These are phyloP conservation scores for Pasiphila rectangulata DNA, from an alignment of 2,888 invertebrate genomes.

Conservation along the genomic window DNA sequence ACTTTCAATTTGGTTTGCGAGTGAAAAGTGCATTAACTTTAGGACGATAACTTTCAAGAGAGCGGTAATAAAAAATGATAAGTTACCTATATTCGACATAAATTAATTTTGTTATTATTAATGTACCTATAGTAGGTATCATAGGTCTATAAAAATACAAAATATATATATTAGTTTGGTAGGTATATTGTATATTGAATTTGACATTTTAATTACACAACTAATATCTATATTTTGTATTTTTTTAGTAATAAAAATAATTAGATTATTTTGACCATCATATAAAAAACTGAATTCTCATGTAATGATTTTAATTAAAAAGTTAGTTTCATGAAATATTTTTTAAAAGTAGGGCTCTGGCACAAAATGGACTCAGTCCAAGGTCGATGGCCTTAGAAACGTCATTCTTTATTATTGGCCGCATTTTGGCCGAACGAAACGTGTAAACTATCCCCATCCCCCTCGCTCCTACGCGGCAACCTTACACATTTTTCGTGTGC, in stretches of 20 bases:
- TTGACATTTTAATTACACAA: neutral
- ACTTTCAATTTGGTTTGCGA: constrained; percentile 14
- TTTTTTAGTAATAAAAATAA: neutral
- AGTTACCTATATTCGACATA: no score
- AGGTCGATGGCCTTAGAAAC: constrained; percentile 72
- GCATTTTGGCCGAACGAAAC: constrained; percentile 74
- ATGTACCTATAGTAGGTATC: no score
- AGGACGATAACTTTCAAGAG: neutral
- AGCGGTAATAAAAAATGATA: no score
- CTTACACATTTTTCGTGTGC: constrained; percentile 68
- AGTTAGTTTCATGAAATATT: constrained; percentile 3
- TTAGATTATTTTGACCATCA: no score
- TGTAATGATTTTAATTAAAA: no score
- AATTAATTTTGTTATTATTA: no score
- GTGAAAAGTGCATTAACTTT: neutral
- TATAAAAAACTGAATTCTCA: no score
- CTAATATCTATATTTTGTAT: neutral
- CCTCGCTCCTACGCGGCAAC: constrained; percentile 49
- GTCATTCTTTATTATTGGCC: constrained; percentile 79
- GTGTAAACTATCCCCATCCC: constrained; percentile 56
- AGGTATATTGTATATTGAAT: no score
- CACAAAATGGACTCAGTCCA: constrained; percentile 48
- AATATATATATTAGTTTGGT: no score
- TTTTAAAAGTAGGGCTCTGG: neutral
- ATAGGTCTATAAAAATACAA: no score